phyloP scores from a whole-genome alignment of 35 echinoderm and acorn worm genomes.

The Diadema setosum region DNA sequence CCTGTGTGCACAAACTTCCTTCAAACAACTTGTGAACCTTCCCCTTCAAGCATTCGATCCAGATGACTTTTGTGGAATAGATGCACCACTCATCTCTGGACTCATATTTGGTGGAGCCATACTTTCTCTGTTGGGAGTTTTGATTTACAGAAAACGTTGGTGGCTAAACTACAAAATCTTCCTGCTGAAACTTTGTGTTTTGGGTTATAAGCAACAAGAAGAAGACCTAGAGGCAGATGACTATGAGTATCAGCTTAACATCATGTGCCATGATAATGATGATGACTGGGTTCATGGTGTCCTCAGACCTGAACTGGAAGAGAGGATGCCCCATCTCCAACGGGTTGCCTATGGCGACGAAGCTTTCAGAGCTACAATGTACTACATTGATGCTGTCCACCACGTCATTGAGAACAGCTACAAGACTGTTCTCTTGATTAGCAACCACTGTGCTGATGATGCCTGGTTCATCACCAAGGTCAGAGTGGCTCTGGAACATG shows the following conservation, averaged over 20 bases:
- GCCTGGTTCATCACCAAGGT: background rate
- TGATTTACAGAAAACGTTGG: background rate
- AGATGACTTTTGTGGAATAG: background rate
- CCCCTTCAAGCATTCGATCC: background rate
- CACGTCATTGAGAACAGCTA: background rate
- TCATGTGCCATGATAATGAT: background rate
- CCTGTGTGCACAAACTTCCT: background rate
- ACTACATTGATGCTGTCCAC: background rate
- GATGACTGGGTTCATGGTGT: background rate
- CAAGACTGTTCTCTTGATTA: slow-evolving; percentile 1
- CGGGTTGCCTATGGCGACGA: background rate
- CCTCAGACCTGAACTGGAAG: background rate
- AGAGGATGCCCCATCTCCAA: background rate
- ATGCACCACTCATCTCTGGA: background rate
- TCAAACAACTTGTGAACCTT: background rate
- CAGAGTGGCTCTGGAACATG: background rate
- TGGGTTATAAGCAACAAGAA: background rate
- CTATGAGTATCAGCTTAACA: background rate
- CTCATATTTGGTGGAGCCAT: background rate
- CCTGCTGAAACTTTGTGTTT: background rate
- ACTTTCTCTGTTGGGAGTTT: background rate
- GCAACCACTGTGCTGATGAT: background rate
- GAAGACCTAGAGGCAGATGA: background rate
- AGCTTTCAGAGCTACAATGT: background rate
- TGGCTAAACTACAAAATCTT: background rate